A percentile compares a stretch with the other conserved stretches of the same genome.
These are phyloP conservation scores for Ptyas mucosa DNA, from an alignment of 2,113 vertebrate genomes.

Conservation along the genomic window DNA sequence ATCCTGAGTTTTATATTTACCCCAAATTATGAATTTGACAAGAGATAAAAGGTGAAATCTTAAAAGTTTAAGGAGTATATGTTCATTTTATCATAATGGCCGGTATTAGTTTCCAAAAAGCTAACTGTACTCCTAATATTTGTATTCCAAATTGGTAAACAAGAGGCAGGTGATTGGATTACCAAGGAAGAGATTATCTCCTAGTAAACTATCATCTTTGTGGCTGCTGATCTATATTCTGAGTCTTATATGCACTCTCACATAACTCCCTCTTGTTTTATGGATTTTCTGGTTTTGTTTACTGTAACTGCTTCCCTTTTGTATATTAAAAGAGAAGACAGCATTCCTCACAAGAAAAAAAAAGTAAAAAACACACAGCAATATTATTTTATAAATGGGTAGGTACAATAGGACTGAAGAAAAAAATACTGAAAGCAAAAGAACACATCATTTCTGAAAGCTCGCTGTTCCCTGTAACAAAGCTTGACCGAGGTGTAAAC, in stretches of 20 bases:
- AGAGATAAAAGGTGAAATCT: background rate
- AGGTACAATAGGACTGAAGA: background rate
- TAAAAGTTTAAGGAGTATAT: conserved; percentile 6
- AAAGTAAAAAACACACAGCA: conserved; percentile 10
- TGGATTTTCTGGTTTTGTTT: conserved; percentile 19
- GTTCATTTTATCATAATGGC: background rate
- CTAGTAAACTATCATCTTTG: conserved; percentile 19
- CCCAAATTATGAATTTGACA: conserved; percentile 12
- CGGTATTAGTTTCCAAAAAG: conserved; percentile 36
- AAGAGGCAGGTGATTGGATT: conserved; percentile 18
- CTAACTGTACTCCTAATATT: conserved; percentile 9
- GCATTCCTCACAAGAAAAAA: conserved; percentile 11
- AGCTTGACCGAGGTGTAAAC: background rate
- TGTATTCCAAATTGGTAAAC: conserved; percentile 53
- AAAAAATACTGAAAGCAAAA: background rate
- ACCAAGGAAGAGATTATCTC: conserved; percentile 23
- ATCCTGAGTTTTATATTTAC: conserved; percentile 16
- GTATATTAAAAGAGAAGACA: conserved; percentile 8
- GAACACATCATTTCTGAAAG: conserved; percentile 2
- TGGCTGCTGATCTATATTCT: conserved; percentile 27
- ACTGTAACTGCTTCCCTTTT: background rate
- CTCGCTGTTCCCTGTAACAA: background rate
- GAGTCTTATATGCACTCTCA: background rate
- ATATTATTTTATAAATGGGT: background rate
- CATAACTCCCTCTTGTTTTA: conserved; percentile 25